These are phyloP conservation scores for Pseudopipra pipra DNA, from an alignment of 2,113 vertebrate genomes.

Conservation along the genomic window DNA sequence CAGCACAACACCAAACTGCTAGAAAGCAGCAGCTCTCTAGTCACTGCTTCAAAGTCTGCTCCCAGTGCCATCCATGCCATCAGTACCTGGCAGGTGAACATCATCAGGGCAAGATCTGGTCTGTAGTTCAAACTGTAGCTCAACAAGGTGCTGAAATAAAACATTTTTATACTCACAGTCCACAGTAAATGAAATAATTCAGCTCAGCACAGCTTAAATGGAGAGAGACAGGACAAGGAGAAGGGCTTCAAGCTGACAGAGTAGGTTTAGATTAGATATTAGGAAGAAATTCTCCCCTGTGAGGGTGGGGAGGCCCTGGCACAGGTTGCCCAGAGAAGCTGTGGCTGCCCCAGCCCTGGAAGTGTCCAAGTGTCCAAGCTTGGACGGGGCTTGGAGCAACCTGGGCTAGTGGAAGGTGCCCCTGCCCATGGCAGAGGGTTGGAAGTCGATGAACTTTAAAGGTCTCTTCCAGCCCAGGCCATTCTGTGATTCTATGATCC, in stretches of 20 bases:
- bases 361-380: background rate
- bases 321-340: background rate
- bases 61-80: background rate
- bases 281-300: background rate
- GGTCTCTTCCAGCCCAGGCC: background rate
- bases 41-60: background rate
- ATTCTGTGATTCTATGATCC: background rate
- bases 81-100: background rate
- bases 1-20: background rate
- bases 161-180: background rate
- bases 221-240: background rate
- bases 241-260: background rate
- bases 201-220: background rate
- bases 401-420: rapidly evolving
- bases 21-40: background rate
- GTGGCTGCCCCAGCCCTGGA: background rate
- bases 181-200: background rate
- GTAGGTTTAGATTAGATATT: background rate
- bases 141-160: background rate
- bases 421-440: background rate
- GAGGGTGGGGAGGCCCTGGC: background rate
- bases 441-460: background rate
- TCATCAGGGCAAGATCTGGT: background rate
- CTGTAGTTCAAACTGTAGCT: background rate
- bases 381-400: background rate